phyloP scores from a whole-genome alignment of 2,888 invertebrate species.

The Scaptomyza tumidula region DNA sequence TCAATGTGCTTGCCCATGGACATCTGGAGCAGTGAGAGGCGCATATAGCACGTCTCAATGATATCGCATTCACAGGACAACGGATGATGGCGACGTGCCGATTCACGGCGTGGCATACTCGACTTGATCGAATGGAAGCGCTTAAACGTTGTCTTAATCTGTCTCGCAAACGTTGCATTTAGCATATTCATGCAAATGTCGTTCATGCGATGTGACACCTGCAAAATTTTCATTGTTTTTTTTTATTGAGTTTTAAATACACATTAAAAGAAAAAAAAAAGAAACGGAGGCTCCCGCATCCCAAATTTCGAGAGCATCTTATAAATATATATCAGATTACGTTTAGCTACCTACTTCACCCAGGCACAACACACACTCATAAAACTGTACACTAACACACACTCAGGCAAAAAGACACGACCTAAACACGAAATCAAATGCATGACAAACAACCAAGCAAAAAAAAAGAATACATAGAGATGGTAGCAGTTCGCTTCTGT shows the following conservation, averaged over 20 bases:
- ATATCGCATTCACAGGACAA: slow-evolving; percentile 96
- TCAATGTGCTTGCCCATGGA: slow-evolving; percentile 97
- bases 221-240: slow-evolving; percentile 60
- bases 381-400: slow-evolving; percentile 17
- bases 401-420: slow-evolving; percentile 11
- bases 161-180: slow-evolving; percentile 93
- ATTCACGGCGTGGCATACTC: slow-evolving; percentile 95
- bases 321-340: slow-evolving; percentile 74
- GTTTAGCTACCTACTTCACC: slow-evolving; percentile 63
- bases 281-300: slow-evolving; percentile 41
- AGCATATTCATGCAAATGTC: slow-evolving; percentile 91
- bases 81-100: slow-evolving; percentile 95
- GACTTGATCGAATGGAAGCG: slow-evolving; percentile 95
- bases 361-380: slow-evolving; percentile 10
- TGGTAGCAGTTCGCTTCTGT: background rate
- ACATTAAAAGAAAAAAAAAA: background rate
- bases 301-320: slow-evolving; percentile 30
- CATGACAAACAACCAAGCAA: slow-evolving; percentile 50
- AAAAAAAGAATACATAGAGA: slow-evolving; percentile 14
- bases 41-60: slow-evolving; percentile 96
- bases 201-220: slow-evolving; percentile 94
- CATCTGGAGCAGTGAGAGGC: slow-evolving; percentile 95
- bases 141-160: slow-evolving; percentile 93
- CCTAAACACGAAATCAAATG: slow-evolving; percentile 50
- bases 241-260: slow-evolving; percentile 9